These are phyloP conservation scores for Pseudopipra pipra DNA, from an alignment of 2,113 vertebrate species.

Conservation along the genomic window DNA sequence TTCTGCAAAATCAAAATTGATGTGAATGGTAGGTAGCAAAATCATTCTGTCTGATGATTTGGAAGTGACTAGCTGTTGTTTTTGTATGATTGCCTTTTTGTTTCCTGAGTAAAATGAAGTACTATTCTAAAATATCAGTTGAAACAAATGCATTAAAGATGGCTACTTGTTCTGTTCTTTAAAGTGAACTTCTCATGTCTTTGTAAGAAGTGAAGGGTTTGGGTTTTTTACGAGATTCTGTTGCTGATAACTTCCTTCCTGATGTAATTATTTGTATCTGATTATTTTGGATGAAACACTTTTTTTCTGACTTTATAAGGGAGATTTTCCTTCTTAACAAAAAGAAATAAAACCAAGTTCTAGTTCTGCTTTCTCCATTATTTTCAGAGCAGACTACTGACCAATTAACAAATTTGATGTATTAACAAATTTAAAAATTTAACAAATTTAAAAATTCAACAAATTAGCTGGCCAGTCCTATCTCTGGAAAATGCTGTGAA, in stretches of 20 bases:
- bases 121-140: constrained; percentile 8
- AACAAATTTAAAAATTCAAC: not conserved
- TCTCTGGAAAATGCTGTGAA: not conserved
- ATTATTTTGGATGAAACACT: not conserved
- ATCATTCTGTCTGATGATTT: constrained; percentile 34
- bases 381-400: not conserved
- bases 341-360: not conserved
- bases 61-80: constrained; percentile 50
- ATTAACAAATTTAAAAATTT: not conserved
- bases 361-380: not conserved
- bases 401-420: not conserved
- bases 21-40: constrained; percentile 19
- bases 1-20: constrained; percentile 30
- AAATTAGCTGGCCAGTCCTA: rapidly evolving
- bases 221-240: not conserved
- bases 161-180: not conserved
- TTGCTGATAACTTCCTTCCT: not conserved
- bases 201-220: not conserved
- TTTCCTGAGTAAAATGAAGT: constrained; percentile 33
- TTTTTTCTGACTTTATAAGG: not conserved
- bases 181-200: not conserved
- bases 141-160: constrained; percentile 43
- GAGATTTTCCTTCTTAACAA: not conserved
- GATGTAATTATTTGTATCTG: not conserved
- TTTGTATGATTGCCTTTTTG: not conserved